Evolutionary conservation across 2,113 vertebrate species (phyloP).

Genomic region (Anser cygnoides): DNA sequence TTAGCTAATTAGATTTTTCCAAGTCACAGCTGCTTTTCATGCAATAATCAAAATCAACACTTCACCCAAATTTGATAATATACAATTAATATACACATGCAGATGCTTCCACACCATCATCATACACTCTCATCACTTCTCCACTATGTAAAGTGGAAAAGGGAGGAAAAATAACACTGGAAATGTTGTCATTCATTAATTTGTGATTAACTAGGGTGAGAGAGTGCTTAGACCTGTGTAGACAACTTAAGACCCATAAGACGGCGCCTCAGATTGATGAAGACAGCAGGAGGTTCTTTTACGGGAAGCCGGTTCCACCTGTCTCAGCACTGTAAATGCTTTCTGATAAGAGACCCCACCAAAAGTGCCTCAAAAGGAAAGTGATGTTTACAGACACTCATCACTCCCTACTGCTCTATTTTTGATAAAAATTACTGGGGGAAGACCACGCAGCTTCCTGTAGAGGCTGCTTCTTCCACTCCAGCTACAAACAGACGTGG

Average conservation of each 20-base stretch:
- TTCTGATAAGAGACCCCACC: background rate
- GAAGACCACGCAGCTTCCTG: accelerated
- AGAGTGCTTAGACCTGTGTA: background rate
- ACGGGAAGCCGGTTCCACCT: background rate
- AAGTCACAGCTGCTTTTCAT: background rate
- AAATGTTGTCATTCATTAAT: background rate
- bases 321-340: background rate
- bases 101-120: background rate
- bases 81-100: background rate
- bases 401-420: background rate
- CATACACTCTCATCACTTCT: accelerated
- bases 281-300: background rate
- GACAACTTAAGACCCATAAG: background rate
- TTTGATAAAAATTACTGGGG: background rate
- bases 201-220: background rate
- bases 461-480: background rate
- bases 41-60: background rate
- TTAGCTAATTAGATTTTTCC: background rate
- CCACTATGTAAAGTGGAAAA: background rate
- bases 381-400: background rate
- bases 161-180: background rate
- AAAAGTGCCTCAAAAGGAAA: background rate
- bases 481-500: accelerated
- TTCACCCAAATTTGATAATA: background rate
- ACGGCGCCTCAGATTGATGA: background rate